Percentiles rank a stretch among this genome's conserved stretches.
Conservation (phyloP, 2,113 vertebrate genomes). For the Hippopotamus amphibius region DNA sequence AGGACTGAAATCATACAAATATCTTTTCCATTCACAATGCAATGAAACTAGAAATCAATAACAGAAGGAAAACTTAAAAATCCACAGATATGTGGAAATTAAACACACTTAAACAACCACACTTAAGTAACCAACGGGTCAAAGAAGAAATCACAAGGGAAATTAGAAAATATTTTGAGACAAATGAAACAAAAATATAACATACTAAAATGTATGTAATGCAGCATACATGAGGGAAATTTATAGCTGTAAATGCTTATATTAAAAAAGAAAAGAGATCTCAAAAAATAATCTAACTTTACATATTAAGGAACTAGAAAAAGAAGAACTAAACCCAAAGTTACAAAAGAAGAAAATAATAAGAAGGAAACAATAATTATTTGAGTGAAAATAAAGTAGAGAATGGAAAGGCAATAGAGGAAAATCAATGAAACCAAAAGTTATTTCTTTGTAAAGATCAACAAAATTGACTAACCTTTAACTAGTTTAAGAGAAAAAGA, state of each 20-base stretch:
- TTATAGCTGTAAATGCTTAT: not conserved
- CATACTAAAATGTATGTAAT: not conserved
- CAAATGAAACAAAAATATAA: not conserved
- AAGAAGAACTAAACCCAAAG: not conserved
- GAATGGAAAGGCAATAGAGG: not conserved
- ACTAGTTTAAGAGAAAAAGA: not conserved
- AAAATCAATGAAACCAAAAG: not conserved
- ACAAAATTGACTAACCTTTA: not conserved
- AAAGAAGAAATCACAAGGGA: not conserved
- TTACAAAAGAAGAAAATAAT: not conserved
- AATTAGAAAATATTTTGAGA: not conserved
- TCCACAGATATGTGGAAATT: not conserved
- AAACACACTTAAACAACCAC: not conserved
- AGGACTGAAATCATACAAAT: not conserved
- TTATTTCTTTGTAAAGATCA: not conserved
- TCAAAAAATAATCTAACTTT: not conserved
- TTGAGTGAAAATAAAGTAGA: not conserved
- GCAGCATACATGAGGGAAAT: not conserved
- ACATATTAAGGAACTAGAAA: not conserved
- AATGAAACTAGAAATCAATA: not conserved
- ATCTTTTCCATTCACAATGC: not conserved
- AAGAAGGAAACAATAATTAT: not conserved
- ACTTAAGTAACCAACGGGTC: not conserved
- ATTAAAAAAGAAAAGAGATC: not conserved
- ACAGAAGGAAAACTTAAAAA: not conserved